Conservation (phyloP, 2,888 invertebrate genomes). For the Meiosimyza decipiens region DNA sequence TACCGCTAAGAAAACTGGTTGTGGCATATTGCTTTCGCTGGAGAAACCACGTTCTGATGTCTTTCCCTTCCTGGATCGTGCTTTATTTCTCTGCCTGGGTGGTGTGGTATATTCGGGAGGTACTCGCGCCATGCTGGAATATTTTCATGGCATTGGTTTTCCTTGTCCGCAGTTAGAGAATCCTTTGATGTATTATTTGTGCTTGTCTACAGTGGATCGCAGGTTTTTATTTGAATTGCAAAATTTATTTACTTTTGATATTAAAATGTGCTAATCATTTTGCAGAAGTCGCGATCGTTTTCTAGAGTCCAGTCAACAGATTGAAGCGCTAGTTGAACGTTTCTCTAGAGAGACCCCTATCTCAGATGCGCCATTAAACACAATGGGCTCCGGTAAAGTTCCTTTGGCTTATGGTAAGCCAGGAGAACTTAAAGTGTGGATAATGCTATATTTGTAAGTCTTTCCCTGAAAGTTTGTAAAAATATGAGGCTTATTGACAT, state of each 20-base stretch:
- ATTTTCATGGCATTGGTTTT: constrained; percentile 95
- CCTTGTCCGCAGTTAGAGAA: constrained; percentile 97
- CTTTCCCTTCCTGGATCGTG: constrained; percentile 92
- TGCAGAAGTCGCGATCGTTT: constrained; percentile 85
- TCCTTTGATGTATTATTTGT: constrained; percentile 94
- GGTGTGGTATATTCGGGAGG: constrained; percentile 93
- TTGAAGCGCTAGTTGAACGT: constrained; percentile 89
- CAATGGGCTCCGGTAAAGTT: constrained; percentile 73
- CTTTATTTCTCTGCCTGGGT: constrained; percentile 89
- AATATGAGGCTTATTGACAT: not conserved
- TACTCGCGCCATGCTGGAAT: constrained; percentile 91
- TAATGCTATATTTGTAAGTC: constrained; percentile 75
- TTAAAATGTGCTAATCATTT: constrained; percentile 41
- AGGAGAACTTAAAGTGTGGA: constrained; percentile 74
- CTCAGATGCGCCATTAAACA: constrained; percentile 72
- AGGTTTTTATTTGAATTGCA: constrained; percentile 50
- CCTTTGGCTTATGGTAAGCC: constrained; percentile 82
- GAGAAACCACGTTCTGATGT: constrained; percentile 95
- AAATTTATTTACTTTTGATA: not conserved
- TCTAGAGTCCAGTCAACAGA: constrained; percentile 92
- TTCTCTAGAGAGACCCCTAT: constrained; percentile 87
- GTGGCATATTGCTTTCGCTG: constrained; percentile 91
- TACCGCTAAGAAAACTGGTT: constrained; percentile 87
- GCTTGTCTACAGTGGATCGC: constrained; percentile 73
- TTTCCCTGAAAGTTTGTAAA: not conserved